Base-by-base conservation (phyloP, 2,888 invertebrate species). In the Drosophila pseudotalamancana region DNA sequence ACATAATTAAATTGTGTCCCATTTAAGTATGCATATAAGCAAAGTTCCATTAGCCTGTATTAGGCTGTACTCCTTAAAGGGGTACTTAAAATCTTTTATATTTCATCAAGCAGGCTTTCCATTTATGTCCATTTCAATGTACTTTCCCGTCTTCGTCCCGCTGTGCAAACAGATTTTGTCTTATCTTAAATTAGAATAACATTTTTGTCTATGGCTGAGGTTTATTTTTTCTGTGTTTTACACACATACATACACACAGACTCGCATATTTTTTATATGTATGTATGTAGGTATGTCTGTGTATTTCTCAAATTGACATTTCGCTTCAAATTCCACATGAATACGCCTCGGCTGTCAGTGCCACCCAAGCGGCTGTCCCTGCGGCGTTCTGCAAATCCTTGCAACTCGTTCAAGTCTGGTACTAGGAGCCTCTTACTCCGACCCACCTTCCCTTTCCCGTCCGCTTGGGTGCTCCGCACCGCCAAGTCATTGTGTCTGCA, bases 251-350 rank as follows among this genome's bases (percentile, higher is more conserved):
- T 14, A 42, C 18, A 39, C 12, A 37, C 6, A 50, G 18, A 62
- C 11, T 50, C 43, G 14, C 42, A 48, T 42, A 8, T 50, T 14
- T 12, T 57, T 12, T 56, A 16, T 60, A 27, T 57, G 25, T 48
- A 23, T 43, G 21, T 55, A 21, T 49, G 8, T 55, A 6, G 25
- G 16, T 50, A 14, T 51, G 16, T 42, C 14, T 73, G 62, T 77
- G 73, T 82, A 77, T 81, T 68, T 83, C 77, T 77, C 67, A 77
- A 82, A 82, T 82, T 82, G 81, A 82, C 81, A 82, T 82, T 82
- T 82, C 83, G 83, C 81, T 82, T 82, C 81, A 82, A 83, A 74
- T 82, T 82, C 83, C 83, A 81, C 83, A 82, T 82, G 81, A 83
- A 82, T 83, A 83, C 81, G 77, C 77, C 71, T 64, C 56, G 77